phyloP scores from a whole-genome alignment of 2,797 vertebrate genomes.

The Sarcophilus harrisii region DNA sequence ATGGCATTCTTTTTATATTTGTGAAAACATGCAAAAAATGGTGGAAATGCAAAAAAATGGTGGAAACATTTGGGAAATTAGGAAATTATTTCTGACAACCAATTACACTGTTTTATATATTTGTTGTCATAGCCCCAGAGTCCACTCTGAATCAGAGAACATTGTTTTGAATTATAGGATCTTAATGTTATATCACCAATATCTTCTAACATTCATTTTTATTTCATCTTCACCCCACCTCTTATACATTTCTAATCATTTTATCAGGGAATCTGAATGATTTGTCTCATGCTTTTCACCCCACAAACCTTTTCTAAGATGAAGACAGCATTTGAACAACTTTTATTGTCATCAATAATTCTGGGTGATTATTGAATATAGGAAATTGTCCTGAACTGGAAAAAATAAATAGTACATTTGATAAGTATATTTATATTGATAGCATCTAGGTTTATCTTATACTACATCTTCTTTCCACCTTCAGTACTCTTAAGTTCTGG shows the following conservation, averaged over 20 bases:
- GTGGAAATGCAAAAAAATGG: neutral
- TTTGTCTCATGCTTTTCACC: neutral
- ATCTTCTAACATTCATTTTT: neutral
- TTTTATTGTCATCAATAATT: neutral
- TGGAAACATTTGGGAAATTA: neutral
- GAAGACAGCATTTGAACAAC: neutral
- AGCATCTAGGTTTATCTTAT: neutral
- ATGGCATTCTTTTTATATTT: neutral
- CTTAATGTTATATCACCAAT: neutral
- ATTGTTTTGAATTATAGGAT: neutral
- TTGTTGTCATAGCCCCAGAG: neutral
- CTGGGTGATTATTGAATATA: neutral
- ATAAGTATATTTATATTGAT: neutral
- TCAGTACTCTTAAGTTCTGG: neutral
- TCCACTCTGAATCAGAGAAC: neutral
- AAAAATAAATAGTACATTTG: neutral
- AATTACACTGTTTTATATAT: neutral
- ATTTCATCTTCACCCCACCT: neutral
- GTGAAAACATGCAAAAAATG: neutral
- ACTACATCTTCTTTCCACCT: neutral
- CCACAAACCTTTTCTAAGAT: neutral
- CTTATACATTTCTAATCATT: neutral
- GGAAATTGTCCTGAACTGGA: neutral
- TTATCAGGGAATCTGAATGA: neutral
- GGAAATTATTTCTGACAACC: neutral